Evolutionary conservation across 2,888 invertebrate species (phyloP).

Genomic region (Brenthis daphne): DNA sequence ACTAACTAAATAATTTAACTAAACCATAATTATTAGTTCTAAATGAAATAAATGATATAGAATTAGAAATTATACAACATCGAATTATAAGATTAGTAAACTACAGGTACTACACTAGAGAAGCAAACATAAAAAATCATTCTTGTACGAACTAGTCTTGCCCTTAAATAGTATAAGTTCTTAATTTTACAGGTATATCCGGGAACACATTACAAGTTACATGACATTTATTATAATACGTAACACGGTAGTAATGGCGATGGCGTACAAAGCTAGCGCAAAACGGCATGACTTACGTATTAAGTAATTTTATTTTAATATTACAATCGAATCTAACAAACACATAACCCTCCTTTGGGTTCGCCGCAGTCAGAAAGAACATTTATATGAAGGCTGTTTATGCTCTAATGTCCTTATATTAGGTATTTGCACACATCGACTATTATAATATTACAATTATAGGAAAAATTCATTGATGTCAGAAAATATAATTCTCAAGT

Average conservation of each 20-base stretch:
- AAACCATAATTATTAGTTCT: conserved; percentile 52
- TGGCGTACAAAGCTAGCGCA: not conserved
- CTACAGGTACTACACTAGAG: conserved; percentile 20
- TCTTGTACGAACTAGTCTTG: conserved; percentile 7
- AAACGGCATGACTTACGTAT: conserved; percentile 13
- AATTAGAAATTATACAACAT: conserved; percentile 62
- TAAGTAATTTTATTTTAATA: conserved; percentile 12
- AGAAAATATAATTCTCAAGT: conserved; percentile 15
- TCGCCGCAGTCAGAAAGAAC: too few species aligned
- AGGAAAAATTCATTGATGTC: conserved; percentile 7
- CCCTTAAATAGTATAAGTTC: conserved; percentile 4
- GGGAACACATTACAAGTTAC: conserved; percentile 20
- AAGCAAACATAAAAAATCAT: conserved; percentile 21
- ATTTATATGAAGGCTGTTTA: not conserved
- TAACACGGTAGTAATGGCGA: conserved; percentile 15
- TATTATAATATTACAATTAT: not conserved
- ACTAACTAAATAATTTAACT: conserved; percentile 46
- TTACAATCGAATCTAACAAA: conserved; percentile 13
- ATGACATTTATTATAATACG: conserved; percentile 15
- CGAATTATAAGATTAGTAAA: conserved; percentile 33
- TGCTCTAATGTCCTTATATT: conserved; percentile 12
- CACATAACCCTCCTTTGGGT: not conserved
- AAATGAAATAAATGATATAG: conserved; percentile 53
- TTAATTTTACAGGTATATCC: conserved; percentile 13
- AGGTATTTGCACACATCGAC: conserved; percentile 1